Evolutionary conservation across 2,888 invertebrate species (phyloP), one percentile per base, ranked within the genome.

Genomic region (Tryphoninae sp.): DNA sequence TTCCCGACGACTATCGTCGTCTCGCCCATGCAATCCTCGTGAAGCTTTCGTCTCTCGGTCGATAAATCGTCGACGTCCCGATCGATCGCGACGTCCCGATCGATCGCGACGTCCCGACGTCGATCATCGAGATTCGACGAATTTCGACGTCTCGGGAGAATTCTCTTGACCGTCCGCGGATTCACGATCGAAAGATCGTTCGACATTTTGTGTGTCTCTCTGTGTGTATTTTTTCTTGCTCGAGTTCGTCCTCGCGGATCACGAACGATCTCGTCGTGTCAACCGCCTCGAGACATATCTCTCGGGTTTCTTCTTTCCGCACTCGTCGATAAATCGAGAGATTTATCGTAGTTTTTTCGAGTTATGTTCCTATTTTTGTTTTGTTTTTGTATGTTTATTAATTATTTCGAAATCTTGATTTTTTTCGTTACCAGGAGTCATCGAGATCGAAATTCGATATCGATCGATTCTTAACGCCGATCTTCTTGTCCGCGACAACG

Each of bases 1-100:
- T 82, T 72, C 69, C 75, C 62, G 80, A 80, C 68, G 92, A 88
- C 79, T 89, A 23, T 53, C 45, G 16, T 53, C 45, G 16, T 53
- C 45, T 23, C 71, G 42, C 11, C 45, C 53, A 9, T 69, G 49
- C 79, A 77, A 51, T 79, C 62, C 1, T 79, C 79, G 73, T 79
- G 78, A 68, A 73, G 64, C 26, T 68, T 73, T 42, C 65, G 26
- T 22, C 22, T 55, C 42, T 53, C 53, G 4, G 49, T 9, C 16
- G 45, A 33, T 42, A 40, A 22, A 26, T 72, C 59, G 16, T 55
- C 64, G 16, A 45, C 19, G 51, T 40, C 59, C 8, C 26, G 26
- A 40, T 11, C 19, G n/a, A n/a, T n/a, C n/a, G n/a, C n/a, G n/a
- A n/a, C n/a, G n/a, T n/a, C n/a, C 49, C 64, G 45, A 23, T 26